Conservation (phyloP, 2,888 invertebrate species). For the Thecophora atra region DNA sequence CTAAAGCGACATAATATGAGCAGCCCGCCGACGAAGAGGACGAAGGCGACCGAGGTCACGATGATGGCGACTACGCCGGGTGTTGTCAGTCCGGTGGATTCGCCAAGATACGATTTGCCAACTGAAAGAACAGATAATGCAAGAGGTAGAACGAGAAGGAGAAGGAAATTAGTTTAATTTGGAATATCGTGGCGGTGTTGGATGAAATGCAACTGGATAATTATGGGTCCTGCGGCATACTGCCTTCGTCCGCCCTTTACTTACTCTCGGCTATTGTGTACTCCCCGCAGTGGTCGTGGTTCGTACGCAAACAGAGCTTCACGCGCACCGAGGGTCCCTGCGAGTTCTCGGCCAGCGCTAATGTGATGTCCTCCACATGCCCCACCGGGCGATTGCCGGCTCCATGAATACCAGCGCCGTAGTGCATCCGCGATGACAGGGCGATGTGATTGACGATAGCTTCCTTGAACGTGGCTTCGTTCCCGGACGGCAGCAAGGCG, state of each 20-base stretch:
- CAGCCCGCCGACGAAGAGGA: slow-evolving; percentile 51
- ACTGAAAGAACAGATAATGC: slow-evolving; percentile 48
- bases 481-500: slow-evolving; percentile 76
- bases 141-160: not conserved
- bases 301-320: slow-evolving; percentile 82
- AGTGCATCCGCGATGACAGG: slow-evolving; percentile 50
- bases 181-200: not conserved
- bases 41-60: slow-evolving; percentile 54
- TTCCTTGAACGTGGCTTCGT: slow-evolving; percentile 75
- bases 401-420: slow-evolving; percentile 57
- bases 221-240: not conserved
- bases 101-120: slow-evolving; percentile 58
- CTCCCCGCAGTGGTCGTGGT: slow-evolving; percentile 84
- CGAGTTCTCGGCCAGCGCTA: slow-evolving; percentile 70
- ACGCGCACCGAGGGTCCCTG: slow-evolving; percentile 75
- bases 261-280: slow-evolving; percentile 85
- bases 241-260: slow-evolving; percentile 60
- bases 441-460: slow-evolving; percentile 72
- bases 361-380: slow-evolving; percentile 70
- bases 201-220: not conserved
- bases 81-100: slow-evolving; percentile 55
- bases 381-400: slow-evolving; percentile 66
- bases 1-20: slow-evolving; percentile 58
- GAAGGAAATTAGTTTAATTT: not conserved
- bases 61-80: slow-evolving; percentile 58